Conservation (phyloP, 2,113 vertebrate genomes). For the Lampris megalopsis region DNA sequence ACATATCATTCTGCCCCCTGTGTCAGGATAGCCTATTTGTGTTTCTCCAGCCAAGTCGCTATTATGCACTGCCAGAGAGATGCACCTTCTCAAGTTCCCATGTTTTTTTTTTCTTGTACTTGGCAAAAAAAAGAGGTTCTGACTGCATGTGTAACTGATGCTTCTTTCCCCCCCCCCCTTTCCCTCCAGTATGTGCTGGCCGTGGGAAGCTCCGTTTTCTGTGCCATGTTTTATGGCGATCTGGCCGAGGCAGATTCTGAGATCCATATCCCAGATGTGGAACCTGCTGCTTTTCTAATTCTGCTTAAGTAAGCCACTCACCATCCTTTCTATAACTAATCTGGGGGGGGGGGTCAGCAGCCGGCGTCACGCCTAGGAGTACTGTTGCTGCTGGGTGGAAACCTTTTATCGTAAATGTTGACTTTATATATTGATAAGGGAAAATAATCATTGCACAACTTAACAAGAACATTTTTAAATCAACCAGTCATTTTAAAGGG, state of each 20-base stretch:
- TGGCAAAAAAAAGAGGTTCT: slow-evolving; percentile 5
- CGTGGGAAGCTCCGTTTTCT: slow-evolving; percentile 98
- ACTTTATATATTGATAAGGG: no score
- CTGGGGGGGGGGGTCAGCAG: slow-evolving; percentile 59
- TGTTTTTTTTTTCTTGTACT: slow-evolving; percentile 26
- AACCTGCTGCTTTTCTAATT: slow-evolving; percentile 96
- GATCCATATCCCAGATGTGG: slow-evolving; percentile 98
- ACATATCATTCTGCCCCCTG: no score
- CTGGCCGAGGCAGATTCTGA: slow-evolving; percentile 94
- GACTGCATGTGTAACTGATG: slow-evolving; percentile 33
- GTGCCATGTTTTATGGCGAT: slow-evolving; percentile 99
- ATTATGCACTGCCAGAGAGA: no score
- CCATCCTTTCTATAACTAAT: slow-evolving; percentile 37
- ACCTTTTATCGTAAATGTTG: no score
- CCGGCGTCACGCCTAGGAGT: slow-evolving; percentile 45
- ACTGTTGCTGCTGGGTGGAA: no score
- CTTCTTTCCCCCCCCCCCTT: slow-evolving; percentile 7
- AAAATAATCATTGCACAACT: no score
- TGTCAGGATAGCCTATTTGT: no score
- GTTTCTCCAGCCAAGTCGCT: no score
- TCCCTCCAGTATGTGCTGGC: slow-evolving; percentile 93
- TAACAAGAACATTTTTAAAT: no score
- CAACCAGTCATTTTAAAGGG: no score
- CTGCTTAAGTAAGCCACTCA: slow-evolving; percentile 92
- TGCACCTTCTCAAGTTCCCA: no score